A percentile compares a stretch with the other conserved stretches of the same genome.
These are phyloP conservation scores for Heliocidaris tuberculata DNA, from an alignment of 35 echinoderm and acorn worm species.

Conservation along the genomic window DNA sequence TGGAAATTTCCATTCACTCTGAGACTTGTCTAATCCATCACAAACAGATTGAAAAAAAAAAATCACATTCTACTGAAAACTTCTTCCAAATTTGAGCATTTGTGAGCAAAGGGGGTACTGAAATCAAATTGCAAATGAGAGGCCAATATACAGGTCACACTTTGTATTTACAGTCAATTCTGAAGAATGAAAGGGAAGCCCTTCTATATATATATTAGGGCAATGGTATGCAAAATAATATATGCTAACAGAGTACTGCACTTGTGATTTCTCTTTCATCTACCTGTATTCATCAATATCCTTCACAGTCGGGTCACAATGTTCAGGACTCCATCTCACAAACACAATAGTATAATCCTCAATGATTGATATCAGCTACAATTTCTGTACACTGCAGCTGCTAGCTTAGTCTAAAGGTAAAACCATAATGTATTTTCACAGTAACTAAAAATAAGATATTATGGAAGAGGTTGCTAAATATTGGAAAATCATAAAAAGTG, in stretches of 20 bases:
- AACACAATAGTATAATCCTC: background rate
- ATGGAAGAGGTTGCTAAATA: background rate
- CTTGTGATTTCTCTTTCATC: background rate
- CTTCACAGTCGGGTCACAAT: background rate
- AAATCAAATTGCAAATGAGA: background rate
- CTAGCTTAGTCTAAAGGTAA: background rate
- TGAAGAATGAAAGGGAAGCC: background rate
- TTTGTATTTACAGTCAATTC: slow-evolving; percentile 4
- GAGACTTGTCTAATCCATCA: background rate
- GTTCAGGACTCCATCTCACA: background rate
- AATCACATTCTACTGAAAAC: background rate
- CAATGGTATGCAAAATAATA: background rate
- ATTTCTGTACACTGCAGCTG: slow-evolving; percentile 9
- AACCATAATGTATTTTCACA: background rate
- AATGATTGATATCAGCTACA: background rate
- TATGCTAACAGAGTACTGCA: background rate
- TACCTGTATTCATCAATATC: background rate
- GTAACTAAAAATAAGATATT: background rate
- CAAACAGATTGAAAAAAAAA: background rate
- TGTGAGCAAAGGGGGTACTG: background rate
- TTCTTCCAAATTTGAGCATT: background rate
- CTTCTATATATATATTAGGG: background rate
- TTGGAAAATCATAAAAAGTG: background rate
- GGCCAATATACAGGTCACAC: background rate
- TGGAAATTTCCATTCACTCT: background rate